Conservation (phyloP, 2,888 invertebrate genomes). For the Ophraella communa region DNA sequence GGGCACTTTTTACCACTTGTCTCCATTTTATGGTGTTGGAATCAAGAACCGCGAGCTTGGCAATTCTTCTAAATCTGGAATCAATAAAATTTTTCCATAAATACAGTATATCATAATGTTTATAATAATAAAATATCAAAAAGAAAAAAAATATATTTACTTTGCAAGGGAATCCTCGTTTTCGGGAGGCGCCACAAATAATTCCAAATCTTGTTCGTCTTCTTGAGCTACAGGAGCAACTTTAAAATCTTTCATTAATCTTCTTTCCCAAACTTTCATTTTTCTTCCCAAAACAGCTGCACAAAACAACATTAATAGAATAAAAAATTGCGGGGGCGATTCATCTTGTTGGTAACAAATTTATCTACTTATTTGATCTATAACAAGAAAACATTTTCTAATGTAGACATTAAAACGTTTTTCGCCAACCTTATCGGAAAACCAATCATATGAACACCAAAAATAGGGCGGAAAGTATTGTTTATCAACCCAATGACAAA, state of each 20-base stretch:
- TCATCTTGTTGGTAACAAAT: neutral
- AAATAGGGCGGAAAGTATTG: too few species aligned
- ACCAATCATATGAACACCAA: too few species aligned
- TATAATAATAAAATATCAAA: too few species aligned
- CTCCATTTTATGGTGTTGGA: slow-evolving; percentile 78
- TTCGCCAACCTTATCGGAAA: too few species aligned
- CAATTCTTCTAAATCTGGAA: slow-evolving; percentile 73
- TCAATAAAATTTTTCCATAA: too few species aligned
- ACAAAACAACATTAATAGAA: slow-evolving; percentile 34
- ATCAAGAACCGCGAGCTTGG: slow-evolving; percentile 73
- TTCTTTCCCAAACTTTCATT: slow-evolving; percentile 86
- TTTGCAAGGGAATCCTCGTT: slow-evolving; percentile 68
- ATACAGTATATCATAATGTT: too few species aligned
- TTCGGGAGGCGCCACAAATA: slow-evolving; percentile 58
- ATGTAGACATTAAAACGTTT: too few species aligned
- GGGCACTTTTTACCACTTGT: slow-evolving; percentile 68
- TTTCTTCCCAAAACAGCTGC: slow-evolving; percentile 76
- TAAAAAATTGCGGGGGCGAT: neutral
- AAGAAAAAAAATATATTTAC: slow-evolving; percentile 39
- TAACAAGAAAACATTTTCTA: too few species aligned
- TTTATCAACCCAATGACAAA: too few species aligned
- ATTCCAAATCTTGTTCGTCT: slow-evolving; percentile 65
- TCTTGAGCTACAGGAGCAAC: slow-evolving; percentile 75
- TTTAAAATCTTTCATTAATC: slow-evolving; percentile 87
- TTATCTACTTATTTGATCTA: too few species aligned